Base-by-base conservation (phyloP, 30 jellyfish, hydroid and myxozoan species). In the Cassiopea xamachana region DNA sequence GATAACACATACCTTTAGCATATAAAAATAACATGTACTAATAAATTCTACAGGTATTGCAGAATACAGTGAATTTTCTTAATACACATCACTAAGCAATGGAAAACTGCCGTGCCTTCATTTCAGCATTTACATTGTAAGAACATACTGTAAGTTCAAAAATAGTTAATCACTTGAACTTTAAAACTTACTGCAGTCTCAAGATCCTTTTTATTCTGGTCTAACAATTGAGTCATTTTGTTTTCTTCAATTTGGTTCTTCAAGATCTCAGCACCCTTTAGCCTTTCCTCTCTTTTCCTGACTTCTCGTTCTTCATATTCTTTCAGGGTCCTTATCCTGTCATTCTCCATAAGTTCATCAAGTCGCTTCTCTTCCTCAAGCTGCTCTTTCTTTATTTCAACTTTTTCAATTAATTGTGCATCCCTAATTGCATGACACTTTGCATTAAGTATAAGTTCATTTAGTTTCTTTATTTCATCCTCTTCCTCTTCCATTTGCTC, bases 371-470 rank as follows among this genome's bases (percentile, higher is more conserved):
- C 99, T 82, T 96, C 99, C 59, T 92, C 99, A 55, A 93, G 85
- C 39, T 92, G 80, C 86, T 96, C 99, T 67, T 96, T 92, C 85
- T 96, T 92, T 2, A 96, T 94, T 48, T 92, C 98, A n/a, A 93
- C 98, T 82, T 96, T 96, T 80, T 96, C 99, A 13, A 96, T 80
- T 19, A 96, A 88, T 77, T 96, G 99, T 39, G 98, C 98, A 87
- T 96, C 99, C 60, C 99, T 84, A 44, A 96, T 96, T 0, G 99
- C 99, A 90, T 96, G 99, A 62, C 99, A 96, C 82, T 96, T 96
- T 2, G 99, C 99, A 89, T 96, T 96, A 47, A 96, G 69, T 19
- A 96, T 96, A 48, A 92, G 70, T 79, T 96, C 99, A 73, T 96
- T 96, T 58, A 96, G 79, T 79, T 96, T 96, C 85, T 96, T 96